phyloP scores from a whole-genome alignment of 1,140 invertebrate species.

The Rhagoletis pomonella region DNA sequence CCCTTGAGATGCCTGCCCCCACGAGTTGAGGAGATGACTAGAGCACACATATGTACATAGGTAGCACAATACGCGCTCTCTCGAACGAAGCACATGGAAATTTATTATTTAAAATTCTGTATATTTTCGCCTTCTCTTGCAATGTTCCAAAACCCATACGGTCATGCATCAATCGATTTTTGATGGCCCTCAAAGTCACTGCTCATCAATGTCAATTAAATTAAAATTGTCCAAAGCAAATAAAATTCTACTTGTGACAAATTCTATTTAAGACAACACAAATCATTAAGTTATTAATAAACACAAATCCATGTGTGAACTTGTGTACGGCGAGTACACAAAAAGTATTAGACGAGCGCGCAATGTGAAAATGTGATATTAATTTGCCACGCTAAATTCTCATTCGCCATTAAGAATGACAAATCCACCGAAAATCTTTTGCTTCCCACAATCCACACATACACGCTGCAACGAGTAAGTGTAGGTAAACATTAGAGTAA shows the following conservation, averaged over 20 bases:
- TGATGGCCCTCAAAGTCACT: background rate
- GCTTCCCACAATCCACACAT: background rate
- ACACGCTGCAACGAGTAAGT: background rate
- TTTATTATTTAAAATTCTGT: too few relatives aligned
- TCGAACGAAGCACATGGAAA: too few relatives aligned
- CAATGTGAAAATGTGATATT: conserved; percentile 31
- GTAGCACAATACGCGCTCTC: too few relatives aligned
- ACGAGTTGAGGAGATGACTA: too few relatives aligned
- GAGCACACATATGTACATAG: too few relatives aligned
- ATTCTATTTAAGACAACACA: background rate
- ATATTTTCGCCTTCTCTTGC: too few relatives aligned
- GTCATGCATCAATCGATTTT: conserved; percentile 32
- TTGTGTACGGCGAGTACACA: background rate
- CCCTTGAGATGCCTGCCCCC: too few relatives aligned
- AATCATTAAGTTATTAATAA: background rate
- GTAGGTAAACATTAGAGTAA: conserved; percentile 21
- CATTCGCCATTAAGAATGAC: conserved; percentile 40
- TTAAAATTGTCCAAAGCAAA: conserved; percentile 34
- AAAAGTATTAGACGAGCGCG: background rate
- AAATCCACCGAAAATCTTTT: conserved; percentile 36
- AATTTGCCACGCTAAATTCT: conserved; percentile 41
- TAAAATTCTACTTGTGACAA: background rate
- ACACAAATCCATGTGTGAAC: background rate
- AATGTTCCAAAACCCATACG: background rate
- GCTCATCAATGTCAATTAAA: conserved; percentile 44